Evolutionary conservation across 2,113 vertebrate genomes (phyloP).

Genomic region (Heliornis fulica): DNA sequence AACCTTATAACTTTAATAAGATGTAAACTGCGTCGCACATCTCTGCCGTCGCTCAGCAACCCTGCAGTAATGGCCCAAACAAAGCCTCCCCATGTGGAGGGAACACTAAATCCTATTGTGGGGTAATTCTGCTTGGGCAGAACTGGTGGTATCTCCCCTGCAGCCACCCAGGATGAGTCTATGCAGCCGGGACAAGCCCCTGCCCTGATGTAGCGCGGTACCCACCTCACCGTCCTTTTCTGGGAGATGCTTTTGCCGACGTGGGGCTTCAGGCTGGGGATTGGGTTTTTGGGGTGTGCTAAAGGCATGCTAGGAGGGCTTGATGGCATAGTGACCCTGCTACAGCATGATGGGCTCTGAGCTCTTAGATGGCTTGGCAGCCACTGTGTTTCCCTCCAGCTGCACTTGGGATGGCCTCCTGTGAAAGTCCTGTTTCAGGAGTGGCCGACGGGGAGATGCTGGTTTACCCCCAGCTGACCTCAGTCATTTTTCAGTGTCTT

Average conservation of each 20-base stretch:
- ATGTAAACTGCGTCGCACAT: slow-evolving; percentile 51
- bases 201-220: rapidly evolving
- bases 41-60: slow-evolving; percentile 56
- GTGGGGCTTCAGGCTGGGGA: neutral
- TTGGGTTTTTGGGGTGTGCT: neutral
- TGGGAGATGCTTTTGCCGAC: neutral
- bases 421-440: neutral
- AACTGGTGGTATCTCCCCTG: neutral
- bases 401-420: neutral
- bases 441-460: neutral
- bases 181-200: neutral
- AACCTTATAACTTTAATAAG: slow-evolving; percentile 68
- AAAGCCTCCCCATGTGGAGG: neutral
- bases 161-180: neutral
- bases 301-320: neutral
- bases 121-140: slow-evolving; percentile 26
- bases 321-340: neutral
- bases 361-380: neutral
- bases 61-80: slow-evolving; percentile 42
- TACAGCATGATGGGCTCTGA: rapidly evolving
- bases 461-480: neutral
- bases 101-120: slow-evolving; percentile 69
- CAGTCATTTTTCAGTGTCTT: neutral
- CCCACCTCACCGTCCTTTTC: neutral
- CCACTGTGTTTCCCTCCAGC: neutral